A percentile compares a stretch with the other conserved stretches of the same genome.
phyloP scores from a whole-genome alignment of 2,888 invertebrate species.

The Drosophila diplacantha region DNA sequence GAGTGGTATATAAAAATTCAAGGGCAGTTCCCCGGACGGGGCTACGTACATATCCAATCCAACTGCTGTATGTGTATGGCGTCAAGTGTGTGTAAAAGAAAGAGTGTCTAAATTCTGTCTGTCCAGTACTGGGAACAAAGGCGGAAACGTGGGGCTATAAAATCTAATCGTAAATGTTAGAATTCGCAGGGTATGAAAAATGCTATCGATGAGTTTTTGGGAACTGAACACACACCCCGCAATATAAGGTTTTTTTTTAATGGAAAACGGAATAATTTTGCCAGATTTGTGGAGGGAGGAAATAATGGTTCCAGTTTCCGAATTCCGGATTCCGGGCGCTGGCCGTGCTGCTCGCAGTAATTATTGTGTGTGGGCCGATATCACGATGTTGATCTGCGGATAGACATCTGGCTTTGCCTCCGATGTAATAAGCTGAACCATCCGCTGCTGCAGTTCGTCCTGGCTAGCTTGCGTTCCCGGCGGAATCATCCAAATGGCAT shows the following conservation, averaged over 20 bases:
- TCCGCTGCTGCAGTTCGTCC: conserved; percentile 76
- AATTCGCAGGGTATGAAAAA: conserved; percentile 23
- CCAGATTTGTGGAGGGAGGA: conserved; percentile 4
- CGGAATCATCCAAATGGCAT: conserved; percentile 78
- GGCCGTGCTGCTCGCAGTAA: conserved; percentile 5
- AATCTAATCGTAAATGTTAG: conserved; percentile 18
- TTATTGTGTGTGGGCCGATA: conserved; percentile 77
- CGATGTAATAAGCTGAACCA: conserved; percentile 76
- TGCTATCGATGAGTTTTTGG: conserved; percentile 23
- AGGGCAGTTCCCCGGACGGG: conserved; percentile 4
- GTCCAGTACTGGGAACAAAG: conserved; percentile 22
- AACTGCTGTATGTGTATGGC: conserved; percentile 11
- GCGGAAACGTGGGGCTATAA: conserved; percentile 1
- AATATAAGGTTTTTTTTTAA: background rate
- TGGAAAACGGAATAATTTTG: conserved; percentile 9
- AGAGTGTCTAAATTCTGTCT: conserved; percentile 4
- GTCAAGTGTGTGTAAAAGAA: conserved; percentile 12
- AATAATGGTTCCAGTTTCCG: conserved; percentile 2
- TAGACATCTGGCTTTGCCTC: conserved; percentile 74
- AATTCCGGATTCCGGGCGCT: background rate
- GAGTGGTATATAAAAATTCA: background rate
- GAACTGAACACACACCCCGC: conserved; percentile 22
- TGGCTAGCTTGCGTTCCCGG: conserved; percentile 74
- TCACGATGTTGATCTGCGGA: conserved; percentile 78
- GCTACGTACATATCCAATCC: conserved; percentile 10